These are phyloP conservation scores for Drosophila paulistorum DNA, from an alignment of 1,140 invertebrate genomes.

Conservation along the genomic window DNA sequence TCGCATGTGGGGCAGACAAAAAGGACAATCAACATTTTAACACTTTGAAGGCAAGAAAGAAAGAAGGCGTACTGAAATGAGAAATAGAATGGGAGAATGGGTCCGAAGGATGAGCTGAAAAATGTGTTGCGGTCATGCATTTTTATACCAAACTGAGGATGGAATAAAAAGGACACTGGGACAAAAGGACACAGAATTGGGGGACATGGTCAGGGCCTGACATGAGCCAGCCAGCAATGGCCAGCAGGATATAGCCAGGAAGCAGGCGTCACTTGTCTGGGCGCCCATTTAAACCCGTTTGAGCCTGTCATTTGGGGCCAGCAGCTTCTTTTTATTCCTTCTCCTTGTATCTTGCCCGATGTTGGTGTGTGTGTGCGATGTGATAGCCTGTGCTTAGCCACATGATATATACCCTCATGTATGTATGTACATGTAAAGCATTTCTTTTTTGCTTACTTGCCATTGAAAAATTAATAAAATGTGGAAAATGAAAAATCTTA, in stretches of 20 bases:
- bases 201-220: slow-evolving; percentile 16
- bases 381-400: slow-evolving; percentile 7
- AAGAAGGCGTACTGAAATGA: slow-evolving; percentile 28
- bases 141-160: slow-evolving; percentile 49
- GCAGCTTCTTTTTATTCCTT: background rate
- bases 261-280: slow-evolving; percentile 15
- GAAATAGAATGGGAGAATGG: background rate
- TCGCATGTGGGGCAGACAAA: slow-evolving; percentile 51
- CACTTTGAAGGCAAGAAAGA: slow-evolving; percentile 65
- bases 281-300: slow-evolving; percentile 17
- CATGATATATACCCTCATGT: slow-evolving; percentile 21
- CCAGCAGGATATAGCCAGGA: slow-evolving; percentile 29
- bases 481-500: slow-evolving; percentile 13
- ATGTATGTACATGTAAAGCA: background rate
- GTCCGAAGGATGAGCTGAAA: slow-evolving; percentile 45
- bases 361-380: background rate
- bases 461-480: slow-evolving; percentile 20
- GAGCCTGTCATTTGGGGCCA: slow-evolving; percentile 22
- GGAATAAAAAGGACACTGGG: slow-evolving; percentile 3
- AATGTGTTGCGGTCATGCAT: slow-evolving; percentile 79
- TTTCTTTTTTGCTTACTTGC: background rate
- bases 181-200: background rate
- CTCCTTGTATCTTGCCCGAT: background rate
- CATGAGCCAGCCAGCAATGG: slow-evolving; percentile 8
- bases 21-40: slow-evolving; percentile 81